Conservation (phyloP, 2,888 invertebrate genomes). For the Drosophila neotestacea region DNA sequence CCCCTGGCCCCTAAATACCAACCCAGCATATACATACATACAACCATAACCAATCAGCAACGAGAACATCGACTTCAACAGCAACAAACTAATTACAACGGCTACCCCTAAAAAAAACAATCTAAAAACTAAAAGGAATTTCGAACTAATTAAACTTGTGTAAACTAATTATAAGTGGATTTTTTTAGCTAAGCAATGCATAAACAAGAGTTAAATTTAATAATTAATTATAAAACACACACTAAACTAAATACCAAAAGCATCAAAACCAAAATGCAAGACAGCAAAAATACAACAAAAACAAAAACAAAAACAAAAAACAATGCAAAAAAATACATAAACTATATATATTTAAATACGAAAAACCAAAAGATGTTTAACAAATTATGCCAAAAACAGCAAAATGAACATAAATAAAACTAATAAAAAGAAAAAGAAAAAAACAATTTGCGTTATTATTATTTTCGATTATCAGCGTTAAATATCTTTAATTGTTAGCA, state of each 20-base stretch:
- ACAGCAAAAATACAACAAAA: conserved; percentile 26
- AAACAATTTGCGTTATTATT: background rate
- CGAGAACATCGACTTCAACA: conserved; percentile 14
- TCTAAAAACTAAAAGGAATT: conserved; percentile 35
- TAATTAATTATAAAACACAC: conserved; percentile 63
- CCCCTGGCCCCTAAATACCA: too few relatives aligned
- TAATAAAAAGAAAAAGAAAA: conserved; percentile 50
- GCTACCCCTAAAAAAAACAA: background rate
- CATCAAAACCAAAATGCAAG: conserved; percentile 50
- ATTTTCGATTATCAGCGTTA: background rate
- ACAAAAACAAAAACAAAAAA: conserved; percentile 28
- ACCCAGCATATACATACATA: background rate
- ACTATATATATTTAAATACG: conserved; percentile 74
- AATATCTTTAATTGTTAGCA: too few relatives aligned
- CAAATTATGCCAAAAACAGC: conserved; percentile 71
- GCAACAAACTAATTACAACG: conserved; percentile 14
- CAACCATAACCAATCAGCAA: conserved; percentile 7
- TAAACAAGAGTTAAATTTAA: conserved; percentile 70
- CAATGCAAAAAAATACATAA: conserved; percentile 59
- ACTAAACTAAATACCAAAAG: conserved; percentile 42
- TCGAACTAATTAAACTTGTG: conserved; percentile 69
- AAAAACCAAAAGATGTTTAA: conserved; percentile 66
- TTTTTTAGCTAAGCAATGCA: conserved; percentile 78
- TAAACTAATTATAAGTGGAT: conserved; percentile 76
- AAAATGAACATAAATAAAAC: conserved; percentile 75